Evolutionary conservation across 2,888 invertebrate genomes (phyloP).

Genomic region (Cerceris ruficornis): DNA sequence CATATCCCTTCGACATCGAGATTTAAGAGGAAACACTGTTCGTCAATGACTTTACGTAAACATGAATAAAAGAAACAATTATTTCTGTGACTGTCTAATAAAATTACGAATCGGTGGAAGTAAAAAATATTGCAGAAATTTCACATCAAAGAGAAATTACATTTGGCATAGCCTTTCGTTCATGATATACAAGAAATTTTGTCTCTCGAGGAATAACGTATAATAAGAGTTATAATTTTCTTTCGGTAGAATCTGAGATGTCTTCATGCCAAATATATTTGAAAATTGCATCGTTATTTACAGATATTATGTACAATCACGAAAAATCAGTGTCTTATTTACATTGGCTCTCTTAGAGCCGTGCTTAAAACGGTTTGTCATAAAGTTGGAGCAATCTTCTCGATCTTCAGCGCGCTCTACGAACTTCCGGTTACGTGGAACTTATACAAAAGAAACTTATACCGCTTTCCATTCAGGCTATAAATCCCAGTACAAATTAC

Average conservation of each 20-base stretch:
- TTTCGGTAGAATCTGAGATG: not conserved
- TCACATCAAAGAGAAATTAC: conserved; percentile 19
- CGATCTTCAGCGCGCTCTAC: conserved; percentile 10
- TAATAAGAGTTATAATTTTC: not conserved
- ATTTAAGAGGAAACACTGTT: conserved; percentile 2
- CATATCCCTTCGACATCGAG: not conserved
- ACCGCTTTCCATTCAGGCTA: too few relatives aligned
- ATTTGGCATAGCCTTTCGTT: conserved; percentile 37
- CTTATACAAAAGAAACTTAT: not conserved
- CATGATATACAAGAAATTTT: not conserved
- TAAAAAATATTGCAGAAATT: conserved; percentile 1
- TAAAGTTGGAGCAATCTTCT: conserved; percentile 26
- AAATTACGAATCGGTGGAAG: not conserved
- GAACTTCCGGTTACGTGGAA: not conserved
- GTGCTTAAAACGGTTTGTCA: conserved; percentile 35
- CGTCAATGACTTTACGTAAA: too few relatives aligned
- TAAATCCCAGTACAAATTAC: too few relatives aligned
- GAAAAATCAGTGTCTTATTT: conserved; percentile 41
- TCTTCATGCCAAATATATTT: conserved; percentile 52
- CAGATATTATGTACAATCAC: conserved; percentile 46
- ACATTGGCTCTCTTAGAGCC: conserved; percentile 40
- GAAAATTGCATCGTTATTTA: conserved; percentile 28
- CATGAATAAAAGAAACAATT: not conserved
- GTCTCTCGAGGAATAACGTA: not conserved
- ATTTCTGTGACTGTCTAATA: not conserved